Evolutionary conservation across 2,888 invertebrate species (phyloP).

Genomic region (Microctonus hyperodae): DNA sequence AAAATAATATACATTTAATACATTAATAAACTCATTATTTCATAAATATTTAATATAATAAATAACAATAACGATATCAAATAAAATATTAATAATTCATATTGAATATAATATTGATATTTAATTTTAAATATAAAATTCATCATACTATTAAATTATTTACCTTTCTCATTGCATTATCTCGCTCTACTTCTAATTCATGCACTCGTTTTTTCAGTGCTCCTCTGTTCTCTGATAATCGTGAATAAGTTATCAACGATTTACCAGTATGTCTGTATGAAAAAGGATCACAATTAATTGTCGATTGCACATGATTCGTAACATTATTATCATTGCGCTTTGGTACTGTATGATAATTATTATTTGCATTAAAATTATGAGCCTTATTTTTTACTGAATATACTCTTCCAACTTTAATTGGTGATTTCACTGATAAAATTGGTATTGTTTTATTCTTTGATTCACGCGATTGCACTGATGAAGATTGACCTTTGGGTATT

Average conservation of each 20-base stretch:
- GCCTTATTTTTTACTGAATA: not conserved
- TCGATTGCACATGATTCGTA: not conserved
- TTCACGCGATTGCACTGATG: not conserved
- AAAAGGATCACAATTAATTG: not conserved
- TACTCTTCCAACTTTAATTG: not conserved
- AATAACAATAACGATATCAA: too few species aligned
- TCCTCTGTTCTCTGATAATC: not conserved
- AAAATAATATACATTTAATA: not conserved
- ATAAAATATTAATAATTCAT: too few species aligned
- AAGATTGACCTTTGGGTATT: not conserved
- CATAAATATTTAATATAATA: too few species aligned
- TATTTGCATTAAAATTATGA: not conserved
- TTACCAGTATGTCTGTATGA: not conserved
- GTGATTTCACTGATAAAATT: not conserved
- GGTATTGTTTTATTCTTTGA: not conserved
- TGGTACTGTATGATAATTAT: not conserved
- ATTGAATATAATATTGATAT: too few species aligned
- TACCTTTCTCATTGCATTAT: slow-evolving; percentile 2
- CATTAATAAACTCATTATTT: not conserved
- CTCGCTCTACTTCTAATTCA: not conserved
- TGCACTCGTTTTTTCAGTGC: not conserved
- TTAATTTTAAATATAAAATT: too few species aligned
- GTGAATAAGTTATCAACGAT: not conserved
- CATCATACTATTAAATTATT: too few species aligned
- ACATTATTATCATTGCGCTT: not conserved